Evolutionary conservation across 2,888 invertebrate genomes (phyloP).

Genomic region (Tridacna gigas): DNA sequence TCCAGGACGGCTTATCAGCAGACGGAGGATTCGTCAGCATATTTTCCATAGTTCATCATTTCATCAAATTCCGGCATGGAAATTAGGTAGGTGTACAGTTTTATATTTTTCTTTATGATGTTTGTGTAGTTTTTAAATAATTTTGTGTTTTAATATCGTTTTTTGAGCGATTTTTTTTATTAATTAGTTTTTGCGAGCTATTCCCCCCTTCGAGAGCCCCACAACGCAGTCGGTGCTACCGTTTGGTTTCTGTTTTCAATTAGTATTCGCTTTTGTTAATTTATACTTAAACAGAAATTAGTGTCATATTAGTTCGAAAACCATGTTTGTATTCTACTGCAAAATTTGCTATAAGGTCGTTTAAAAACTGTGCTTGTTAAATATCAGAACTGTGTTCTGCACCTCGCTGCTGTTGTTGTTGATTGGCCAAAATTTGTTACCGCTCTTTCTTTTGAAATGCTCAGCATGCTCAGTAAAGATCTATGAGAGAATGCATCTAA

Average conservation of each 20-base stretch:
- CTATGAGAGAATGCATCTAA: no score
- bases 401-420: no score
- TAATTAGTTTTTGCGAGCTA: background rate
- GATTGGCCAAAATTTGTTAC: no score
- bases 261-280: background rate
- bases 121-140: background rate
- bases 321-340: no score
- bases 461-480: no score
- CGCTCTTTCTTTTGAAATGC: no score
- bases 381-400: no score
- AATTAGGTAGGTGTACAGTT: slow-evolving; percentile 41
- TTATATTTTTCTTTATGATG: background rate
- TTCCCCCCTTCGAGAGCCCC: slow-evolving; percentile 24
- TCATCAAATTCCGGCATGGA: slow-evolving; percentile 45
- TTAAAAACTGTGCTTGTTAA: no score
- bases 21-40: slow-evolving; percentile 13
- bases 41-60: background rate
- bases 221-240: background rate
- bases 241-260: slow-evolving; percentile 21
- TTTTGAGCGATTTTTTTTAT: background rate
- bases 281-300: no score
- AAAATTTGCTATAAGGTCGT: no score
- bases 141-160: background rate
- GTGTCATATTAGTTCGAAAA: no score
- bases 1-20: slow-evolving; percentile 35